Evolutionary conservation across 1,140 invertebrate genomes (phyloP).

Genomic region (Nephila pilipes): DNA sequence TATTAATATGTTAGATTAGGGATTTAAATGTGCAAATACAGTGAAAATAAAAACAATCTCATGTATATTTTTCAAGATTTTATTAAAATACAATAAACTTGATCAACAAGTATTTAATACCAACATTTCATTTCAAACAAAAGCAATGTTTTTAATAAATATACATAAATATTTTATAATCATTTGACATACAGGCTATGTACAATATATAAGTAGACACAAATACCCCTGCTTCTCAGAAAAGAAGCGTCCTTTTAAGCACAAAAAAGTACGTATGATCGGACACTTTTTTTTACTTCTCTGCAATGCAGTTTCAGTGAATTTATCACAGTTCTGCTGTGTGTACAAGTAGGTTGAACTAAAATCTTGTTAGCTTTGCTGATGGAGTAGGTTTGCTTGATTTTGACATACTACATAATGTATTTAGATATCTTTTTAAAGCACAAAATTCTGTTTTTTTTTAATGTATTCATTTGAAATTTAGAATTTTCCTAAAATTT

Average conservation of each 20-base stretch:
- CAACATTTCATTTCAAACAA: slow-evolving; percentile 73
- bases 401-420: too few species aligned
- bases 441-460: too few species aligned
- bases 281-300: slow-evolving; percentile 17
- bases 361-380: slow-evolving; percentile 52
- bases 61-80: slow-evolving; percentile 43
- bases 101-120: slow-evolving; percentile 77
- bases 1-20: too few species aligned
- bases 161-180: slow-evolving; percentile 75
- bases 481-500: too few species aligned
- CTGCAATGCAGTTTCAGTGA: slow-evolving; percentile 54
- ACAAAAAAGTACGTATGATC: slow-evolving; percentile 65
- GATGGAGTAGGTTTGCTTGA: background rate
- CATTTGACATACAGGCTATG: slow-evolving; percentile 70
- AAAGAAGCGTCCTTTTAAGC: background rate
- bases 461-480: too few species aligned
- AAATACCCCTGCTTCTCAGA: slow-evolving; percentile 23
- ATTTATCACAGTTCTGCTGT: slow-evolving; percentile 71
- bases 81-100: slow-evolving; percentile 76
- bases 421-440: too few species aligned
- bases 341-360: background rate
- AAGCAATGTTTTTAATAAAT: slow-evolving; percentile 73
- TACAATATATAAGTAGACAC: slow-evolving; percentile 72
- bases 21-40: too few species aligned
- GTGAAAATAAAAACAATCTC: too few species aligned